Conservation (phyloP, 2,113 vertebrate species). For the Nipponia nippon region DNA sequence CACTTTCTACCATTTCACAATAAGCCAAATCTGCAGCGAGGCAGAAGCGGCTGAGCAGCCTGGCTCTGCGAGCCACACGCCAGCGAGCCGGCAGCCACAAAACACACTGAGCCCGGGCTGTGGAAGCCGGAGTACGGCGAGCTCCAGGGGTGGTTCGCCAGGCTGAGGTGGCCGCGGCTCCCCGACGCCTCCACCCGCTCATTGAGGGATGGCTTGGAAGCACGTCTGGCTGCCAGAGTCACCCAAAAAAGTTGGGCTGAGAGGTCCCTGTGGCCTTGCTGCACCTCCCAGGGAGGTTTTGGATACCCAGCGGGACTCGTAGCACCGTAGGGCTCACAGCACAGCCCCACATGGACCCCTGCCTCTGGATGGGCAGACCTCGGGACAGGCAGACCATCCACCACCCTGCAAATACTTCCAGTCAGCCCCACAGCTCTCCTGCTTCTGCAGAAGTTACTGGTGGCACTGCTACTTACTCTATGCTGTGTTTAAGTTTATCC, state of each 20-base stretch:
- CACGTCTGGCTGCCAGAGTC: not conserved
- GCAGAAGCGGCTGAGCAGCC: not conserved
- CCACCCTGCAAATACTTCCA: not conserved
- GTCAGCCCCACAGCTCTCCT: not conserved
- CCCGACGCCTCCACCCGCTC: rapidly evolving
- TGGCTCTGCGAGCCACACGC: not conserved
- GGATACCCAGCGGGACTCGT: rapidly evolving
- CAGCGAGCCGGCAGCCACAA: not conserved
- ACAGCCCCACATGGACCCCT: rapidly evolving
- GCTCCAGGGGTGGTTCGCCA: not conserved
- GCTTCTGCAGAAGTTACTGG: not conserved
- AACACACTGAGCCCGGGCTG: rapidly evolving
- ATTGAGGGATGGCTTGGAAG: not conserved
- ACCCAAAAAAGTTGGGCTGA: not conserved
- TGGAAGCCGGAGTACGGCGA: rapidly evolving
- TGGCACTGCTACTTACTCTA: not conserved
- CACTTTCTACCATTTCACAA: not conserved
- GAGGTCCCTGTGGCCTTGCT: not conserved
- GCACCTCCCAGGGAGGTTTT: not conserved
- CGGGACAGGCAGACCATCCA: rapidly evolving
- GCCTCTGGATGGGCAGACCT: not conserved
- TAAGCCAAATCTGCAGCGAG: not conserved
- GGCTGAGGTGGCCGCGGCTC: not conserved
- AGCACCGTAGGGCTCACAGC: rapidly evolving
- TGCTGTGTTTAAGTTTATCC: not conserved